Base-by-base conservation (phyloP, 2,797 vertebrate genomes). In the Cirrhinus molitorella region DNA sequence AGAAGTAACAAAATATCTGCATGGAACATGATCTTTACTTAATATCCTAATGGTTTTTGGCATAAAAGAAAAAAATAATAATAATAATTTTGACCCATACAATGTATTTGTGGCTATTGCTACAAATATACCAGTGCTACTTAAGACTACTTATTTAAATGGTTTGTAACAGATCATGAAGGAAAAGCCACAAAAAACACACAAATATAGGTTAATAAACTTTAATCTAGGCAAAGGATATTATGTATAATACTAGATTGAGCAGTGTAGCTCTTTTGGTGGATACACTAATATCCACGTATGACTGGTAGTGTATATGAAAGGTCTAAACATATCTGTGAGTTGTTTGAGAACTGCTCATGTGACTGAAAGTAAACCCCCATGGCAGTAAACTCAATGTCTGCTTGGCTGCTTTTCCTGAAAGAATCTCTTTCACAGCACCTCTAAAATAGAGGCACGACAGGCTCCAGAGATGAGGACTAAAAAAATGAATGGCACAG, bases 251-350 rank as follows among this genome's bases (percentile, higher is more conserved):
- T 34, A 53, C 7, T 7, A 37, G 12, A 74, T 13, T 13, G 49
- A 34, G 53, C 31, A 37, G 51, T 37, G 31, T 14, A 57, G 51
- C 31, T 34, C 21, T 74, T 57, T 40, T 16, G 28, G 28, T 1
- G 12, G n/a, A 12, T 63, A 21, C 57, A 45, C 25, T 17, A 17
- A 31, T 40, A 43, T 63, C 25, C 9, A 31, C n/a, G 3, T 59
- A 47, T 37, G 19, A 31, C 67, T 47, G 70, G n/a, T 23, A 55
- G 34, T 55, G 66, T 73, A 34, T 23, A 9, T 45, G 71, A 65
- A 40, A 45, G 59, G 59, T 68, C 75, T 85, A 85, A 85, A 85
- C 73, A 81, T 67, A 65, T 81, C 49, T 83, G 59, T 2, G 61
- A 83, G 76, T 83, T 77, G 72, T 59, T 25, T 66, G 78, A 80